phyloP scores from a whole-genome alignment of 2,888 invertebrate genomes.

The Caenorhabditis afra region DNA sequence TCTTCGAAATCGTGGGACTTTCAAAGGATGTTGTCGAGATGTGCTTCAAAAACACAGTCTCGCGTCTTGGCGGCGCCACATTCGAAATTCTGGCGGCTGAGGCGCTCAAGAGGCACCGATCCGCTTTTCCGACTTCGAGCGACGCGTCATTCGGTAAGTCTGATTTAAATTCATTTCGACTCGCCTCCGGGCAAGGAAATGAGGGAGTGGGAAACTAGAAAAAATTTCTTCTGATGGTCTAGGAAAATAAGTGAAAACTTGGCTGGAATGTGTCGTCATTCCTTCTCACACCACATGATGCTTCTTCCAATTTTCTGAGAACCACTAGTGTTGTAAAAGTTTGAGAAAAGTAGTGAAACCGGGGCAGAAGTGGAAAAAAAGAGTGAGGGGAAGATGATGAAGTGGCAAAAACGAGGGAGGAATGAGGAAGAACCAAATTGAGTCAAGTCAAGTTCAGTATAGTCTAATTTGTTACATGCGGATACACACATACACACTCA shows the following conservation, averaged over 20 bases:
- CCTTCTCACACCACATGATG: no score
- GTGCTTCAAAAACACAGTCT: conserved; percentile 90
- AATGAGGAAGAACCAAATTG: conserved; percentile 30
- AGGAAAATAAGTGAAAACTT: no score
- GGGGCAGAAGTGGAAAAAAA: not conserved
- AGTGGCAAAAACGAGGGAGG: conserved; percentile 13
- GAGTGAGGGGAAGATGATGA: conserved; percentile 19
- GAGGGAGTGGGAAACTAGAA: not conserved
- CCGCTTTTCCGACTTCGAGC: conserved; percentile 75
- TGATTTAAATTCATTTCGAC: not conserved
- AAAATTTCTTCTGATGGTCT: no score
- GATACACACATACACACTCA: no score
- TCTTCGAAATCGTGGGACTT: conserved; percentile 97
- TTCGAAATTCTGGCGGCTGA: conserved; percentile 84
- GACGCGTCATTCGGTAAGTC: conserved; percentile 66
- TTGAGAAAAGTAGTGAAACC: no score
- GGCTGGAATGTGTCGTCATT: no score
- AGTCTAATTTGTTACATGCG: conserved; percentile 29
- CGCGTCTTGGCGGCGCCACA: conserved; percentile 90
- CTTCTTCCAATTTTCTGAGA: no score
- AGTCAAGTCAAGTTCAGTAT: conserved; percentile 42
- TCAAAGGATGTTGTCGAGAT: conserved; percentile 93
- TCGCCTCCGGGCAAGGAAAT: conserved; percentile 7
- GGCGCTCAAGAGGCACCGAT: conserved; percentile 76
- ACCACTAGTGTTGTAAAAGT: no score